These are phyloP conservation scores for Himalopsyche japonica DNA, from an alignment of 2,888 invertebrate genomes.

Conservation along the genomic window DNA sequence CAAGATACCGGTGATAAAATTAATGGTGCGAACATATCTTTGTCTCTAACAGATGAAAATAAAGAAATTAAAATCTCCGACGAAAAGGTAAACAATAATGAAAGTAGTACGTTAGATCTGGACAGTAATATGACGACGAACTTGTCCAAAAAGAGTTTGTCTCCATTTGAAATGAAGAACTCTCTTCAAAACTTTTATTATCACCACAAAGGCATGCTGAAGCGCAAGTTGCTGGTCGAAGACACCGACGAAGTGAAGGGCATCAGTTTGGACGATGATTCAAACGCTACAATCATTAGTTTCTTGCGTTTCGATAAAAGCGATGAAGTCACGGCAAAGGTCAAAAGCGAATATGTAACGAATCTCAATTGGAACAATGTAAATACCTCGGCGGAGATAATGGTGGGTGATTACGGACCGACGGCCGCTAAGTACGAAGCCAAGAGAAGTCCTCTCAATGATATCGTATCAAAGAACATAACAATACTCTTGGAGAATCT, in stretches of 20 bases:
- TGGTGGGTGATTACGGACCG: constrained; percentile 11
- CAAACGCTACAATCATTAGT: constrained; percentile 36
- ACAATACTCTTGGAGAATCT: constrained; percentile 83
- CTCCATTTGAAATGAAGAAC: constrained; percentile 27
- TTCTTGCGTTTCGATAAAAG: constrained; percentile 36
- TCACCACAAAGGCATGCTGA: constrained; percentile 7
- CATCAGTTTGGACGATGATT: constrained; percentile 31
- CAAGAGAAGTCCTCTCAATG: constrained; percentile 63
- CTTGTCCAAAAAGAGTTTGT: neutral
- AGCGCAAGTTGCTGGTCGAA: constrained; percentile 16
- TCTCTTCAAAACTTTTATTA: constrained; percentile 29
- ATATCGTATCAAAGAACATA: constrained; percentile 81
- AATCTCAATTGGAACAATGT: constrained; percentile 37
- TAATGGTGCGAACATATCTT: neutral
- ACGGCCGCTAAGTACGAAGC: constrained; percentile 41
- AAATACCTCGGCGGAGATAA: constrained; percentile 25
- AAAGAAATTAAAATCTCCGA: neutral
- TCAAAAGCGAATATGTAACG: constrained; percentile 29
- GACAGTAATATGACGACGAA: neutral
- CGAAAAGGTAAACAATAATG: neutral
- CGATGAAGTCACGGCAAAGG: neutral
- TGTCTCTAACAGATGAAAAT: neutral
- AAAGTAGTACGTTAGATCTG: neutral
- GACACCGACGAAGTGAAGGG: constrained; percentile 18
- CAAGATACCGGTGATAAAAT: neutral